phyloP scores from a whole-genome alignment of 2,888 invertebrate genomes.

The Drosophila koepferae region DNA sequence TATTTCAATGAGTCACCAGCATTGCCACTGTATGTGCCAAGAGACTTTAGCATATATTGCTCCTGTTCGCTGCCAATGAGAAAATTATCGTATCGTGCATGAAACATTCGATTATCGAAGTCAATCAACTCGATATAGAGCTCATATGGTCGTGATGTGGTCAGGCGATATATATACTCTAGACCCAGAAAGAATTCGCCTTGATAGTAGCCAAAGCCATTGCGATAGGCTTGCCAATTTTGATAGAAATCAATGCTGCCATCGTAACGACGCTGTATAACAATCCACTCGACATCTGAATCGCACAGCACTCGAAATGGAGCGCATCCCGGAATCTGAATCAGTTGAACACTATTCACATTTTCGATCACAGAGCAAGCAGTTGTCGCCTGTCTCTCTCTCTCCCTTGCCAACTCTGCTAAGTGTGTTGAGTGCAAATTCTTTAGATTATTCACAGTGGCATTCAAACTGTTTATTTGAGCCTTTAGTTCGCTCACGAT shows the following conservation, averaged over 20 bases:
- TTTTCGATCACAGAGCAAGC: slow-evolving; percentile 14
- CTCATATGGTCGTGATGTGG: slow-evolving; percentile 48
- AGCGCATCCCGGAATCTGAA: slow-evolving; percentile 34
- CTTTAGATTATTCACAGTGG: slow-evolving; percentile 11
- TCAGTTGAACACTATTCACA: slow-evolving; percentile 9
- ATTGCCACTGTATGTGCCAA: slow-evolving; percentile 39
- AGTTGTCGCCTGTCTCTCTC: background rate
- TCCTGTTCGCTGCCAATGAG: slow-evolving; percentile 45
- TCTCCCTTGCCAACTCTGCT: background rate
- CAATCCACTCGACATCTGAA: slow-evolving; percentile 39
- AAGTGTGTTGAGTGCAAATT: background rate
- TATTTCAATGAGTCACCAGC: slow-evolving; percentile 52
- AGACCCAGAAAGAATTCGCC: slow-evolving; percentile 56
- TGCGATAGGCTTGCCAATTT: slow-evolving; percentile 50
- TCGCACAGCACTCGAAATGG: slow-evolving; percentile 38
- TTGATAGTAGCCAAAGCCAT: slow-evolving; percentile 43
- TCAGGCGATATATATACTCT: slow-evolving; percentile 40
- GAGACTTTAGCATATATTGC: slow-evolving; percentile 36
- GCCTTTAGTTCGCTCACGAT: slow-evolving; percentile 13
- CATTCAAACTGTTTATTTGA: slow-evolving; percentile 28
- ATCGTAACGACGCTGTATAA: slow-evolving; percentile 46
- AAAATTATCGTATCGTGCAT: slow-evolving; percentile 44
- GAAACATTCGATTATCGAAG: slow-evolving; percentile 13
- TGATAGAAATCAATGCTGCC: slow-evolving; percentile 41
- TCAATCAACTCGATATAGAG: slow-evolving; percentile 42